A percentile compares a stretch with the other conserved stretches of the same genome.
Conservation (phyloP, 1,140 invertebrate genomes). For the Pentalonia nigronervosa region DNA sequence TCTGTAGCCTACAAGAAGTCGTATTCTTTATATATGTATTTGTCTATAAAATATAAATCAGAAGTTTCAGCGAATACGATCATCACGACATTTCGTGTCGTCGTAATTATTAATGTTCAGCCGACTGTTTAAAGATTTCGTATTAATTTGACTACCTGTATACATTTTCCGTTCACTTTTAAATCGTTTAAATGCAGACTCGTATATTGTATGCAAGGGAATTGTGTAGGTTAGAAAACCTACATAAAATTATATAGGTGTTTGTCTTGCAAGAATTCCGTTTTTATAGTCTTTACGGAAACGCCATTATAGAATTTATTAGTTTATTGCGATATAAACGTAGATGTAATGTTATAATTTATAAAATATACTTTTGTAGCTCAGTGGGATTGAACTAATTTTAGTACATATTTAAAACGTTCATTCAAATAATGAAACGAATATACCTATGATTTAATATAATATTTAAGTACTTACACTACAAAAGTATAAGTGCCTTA, state of each 20-base stretch:
- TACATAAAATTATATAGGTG: not conserved
- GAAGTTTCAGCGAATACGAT: not conserved
- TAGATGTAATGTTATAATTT: not conserved
- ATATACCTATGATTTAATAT: not conserved
- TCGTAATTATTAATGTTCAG: not conserved
- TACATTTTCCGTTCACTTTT: not conserved
- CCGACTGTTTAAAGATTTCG: not conserved
- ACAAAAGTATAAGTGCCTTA: not conserved
- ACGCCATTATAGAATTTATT: not conserved
- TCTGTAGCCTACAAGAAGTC: not conserved
- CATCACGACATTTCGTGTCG: not conserved
- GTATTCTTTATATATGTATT: not conserved
- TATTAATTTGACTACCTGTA: not conserved
- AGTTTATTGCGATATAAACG: not conserved
- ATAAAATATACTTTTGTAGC: not conserved
- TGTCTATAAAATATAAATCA: not conserved
- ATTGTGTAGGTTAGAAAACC: not conserved
- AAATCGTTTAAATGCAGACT: not conserved
- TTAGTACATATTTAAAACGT: not conserved
- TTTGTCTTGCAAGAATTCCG: not conserved
- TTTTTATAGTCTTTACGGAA: slow-evolving; percentile 23
- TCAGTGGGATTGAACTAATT: not conserved
- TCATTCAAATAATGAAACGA: not conserved
- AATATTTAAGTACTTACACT: not conserved
- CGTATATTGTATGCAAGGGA: not conserved